These are phyloP conservation scores for Leptinotarsa defecta DNA, from an alignment of 1,140 invertebrate species.

Conservation along the genomic window DNA sequence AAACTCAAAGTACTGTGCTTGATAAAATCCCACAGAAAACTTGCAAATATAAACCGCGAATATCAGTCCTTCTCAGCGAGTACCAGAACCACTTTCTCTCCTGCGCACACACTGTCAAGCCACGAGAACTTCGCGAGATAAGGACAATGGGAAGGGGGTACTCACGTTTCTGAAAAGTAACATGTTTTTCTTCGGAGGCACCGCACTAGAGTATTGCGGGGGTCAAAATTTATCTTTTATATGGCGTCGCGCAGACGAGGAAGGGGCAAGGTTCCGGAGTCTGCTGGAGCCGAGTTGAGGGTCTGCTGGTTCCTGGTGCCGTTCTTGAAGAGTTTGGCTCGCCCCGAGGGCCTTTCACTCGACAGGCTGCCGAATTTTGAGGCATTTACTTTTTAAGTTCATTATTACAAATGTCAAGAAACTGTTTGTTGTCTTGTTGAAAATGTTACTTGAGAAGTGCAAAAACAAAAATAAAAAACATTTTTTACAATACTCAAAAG, in stretches of 20 bases:
- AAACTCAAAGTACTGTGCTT: too few relatives aligned
- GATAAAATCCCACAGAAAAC: too few relatives aligned
- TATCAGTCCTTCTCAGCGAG: not conserved
- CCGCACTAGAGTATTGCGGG: slow-evolving; percentile 49
- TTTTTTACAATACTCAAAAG: too few relatives aligned
- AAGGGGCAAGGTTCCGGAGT: slow-evolving; percentile 49
- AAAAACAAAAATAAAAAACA: too few relatives aligned
- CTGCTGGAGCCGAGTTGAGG: slow-evolving; percentile 1
- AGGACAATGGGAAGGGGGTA: slow-evolving; percentile 29
- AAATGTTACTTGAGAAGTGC: too few relatives aligned
- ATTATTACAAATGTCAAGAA: too few relatives aligned
- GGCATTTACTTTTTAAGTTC: not conserved
- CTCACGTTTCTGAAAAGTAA: slow-evolving; percentile 49
- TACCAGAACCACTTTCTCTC: not conserved
- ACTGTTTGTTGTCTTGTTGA: too few relatives aligned
- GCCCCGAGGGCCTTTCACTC: not conserved
- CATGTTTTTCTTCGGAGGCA: slow-evolving; percentile 45
- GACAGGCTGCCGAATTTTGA: not conserved
- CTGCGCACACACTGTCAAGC: not conserved
- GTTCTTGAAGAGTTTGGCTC: not conserved
- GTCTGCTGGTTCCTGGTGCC: slow-evolving; percentile 4
- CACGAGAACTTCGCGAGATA: slow-evolving; percentile 3
- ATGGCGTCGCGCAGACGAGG: slow-evolving; percentile 37
- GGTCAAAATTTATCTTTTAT: slow-evolving; percentile 49
- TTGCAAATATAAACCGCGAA: too few relatives aligned